phyloP scores from a whole-genome alignment of 2,888 invertebrate genomes.

The Dicranocentrus wangi region DNA sequence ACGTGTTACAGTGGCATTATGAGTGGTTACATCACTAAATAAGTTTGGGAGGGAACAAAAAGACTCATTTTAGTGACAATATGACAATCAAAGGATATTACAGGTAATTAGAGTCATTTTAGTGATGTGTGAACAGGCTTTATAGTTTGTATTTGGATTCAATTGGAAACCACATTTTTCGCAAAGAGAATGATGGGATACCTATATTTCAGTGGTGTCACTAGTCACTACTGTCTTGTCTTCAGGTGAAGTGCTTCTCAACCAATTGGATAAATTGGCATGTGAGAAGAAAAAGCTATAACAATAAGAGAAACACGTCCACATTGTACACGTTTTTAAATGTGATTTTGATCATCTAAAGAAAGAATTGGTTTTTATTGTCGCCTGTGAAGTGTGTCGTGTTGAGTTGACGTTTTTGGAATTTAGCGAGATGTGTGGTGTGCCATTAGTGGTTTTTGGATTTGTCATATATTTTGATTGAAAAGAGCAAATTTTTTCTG shows the following conservation, averaged over 20 bases:
- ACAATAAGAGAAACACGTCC: too few species aligned
- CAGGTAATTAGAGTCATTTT: conserved; percentile 11
- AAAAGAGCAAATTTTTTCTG: background rate
- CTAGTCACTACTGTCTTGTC: background rate
- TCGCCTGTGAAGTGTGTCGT: conserved; percentile 7
- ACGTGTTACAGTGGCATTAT: conserved; percentile 18
- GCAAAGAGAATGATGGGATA: background rate
- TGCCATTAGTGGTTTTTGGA: conserved; percentile 25
- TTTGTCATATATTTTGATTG: background rate
- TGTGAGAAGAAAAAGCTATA: too few species aligned
- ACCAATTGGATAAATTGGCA: too few species aligned
- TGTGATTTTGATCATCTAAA: too few species aligned
- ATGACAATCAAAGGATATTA: conserved; percentile 8
- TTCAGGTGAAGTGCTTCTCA: too few species aligned
- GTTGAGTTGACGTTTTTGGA: background rate
- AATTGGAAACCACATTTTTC: conserved; percentile 11
- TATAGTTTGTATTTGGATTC: conserved; percentile 1
- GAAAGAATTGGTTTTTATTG: too few species aligned
- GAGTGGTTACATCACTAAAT: background rate
- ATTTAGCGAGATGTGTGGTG: background rate
- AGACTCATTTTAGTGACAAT: conserved; percentile 14
- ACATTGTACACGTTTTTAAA: too few species aligned
- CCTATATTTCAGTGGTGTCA: background rate
- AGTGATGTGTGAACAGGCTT: conserved; percentile 15
- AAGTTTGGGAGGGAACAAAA: too few species aligned